phyloP scores from a whole-genome alignment of 2,113 vertebrate species.

The Elgaria multicarinata region DNA sequence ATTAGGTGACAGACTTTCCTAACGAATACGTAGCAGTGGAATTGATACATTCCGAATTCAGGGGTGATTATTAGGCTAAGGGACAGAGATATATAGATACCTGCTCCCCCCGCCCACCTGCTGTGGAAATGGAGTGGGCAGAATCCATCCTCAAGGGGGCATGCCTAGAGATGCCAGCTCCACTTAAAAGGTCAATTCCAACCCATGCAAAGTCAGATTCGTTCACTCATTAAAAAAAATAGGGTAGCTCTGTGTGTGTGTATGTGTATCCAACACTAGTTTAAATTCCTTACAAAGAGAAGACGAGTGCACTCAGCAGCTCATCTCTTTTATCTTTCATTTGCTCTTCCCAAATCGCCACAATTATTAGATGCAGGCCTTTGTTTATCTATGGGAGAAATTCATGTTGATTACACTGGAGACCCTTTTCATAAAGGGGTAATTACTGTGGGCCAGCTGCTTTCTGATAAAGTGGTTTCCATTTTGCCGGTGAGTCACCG shows the following conservation, averaged over 20 bases:
- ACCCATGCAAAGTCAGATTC: too few species aligned
- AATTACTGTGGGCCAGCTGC: slow-evolving; percentile 58
- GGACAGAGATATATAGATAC: too few species aligned
- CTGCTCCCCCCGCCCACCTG: too few species aligned
- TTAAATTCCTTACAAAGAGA: background rate
- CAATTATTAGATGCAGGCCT: slow-evolving; percentile 11
- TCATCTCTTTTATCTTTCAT: slow-evolving; percentile 4
- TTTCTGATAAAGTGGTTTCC: slow-evolving; percentile 38
- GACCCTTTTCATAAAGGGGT: slow-evolving; percentile 42
- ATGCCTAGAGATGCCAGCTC: too few species aligned
- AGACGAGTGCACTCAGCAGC: background rate
- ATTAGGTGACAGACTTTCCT: too few species aligned
- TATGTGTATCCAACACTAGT: background rate
- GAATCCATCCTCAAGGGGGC: too few species aligned
- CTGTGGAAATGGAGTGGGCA: too few species aligned
- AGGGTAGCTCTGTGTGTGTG: background rate
- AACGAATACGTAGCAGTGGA: too few species aligned
- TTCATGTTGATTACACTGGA: slow-evolving; percentile 37
- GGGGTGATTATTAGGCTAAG: too few species aligned
- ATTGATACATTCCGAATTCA: too few species aligned
- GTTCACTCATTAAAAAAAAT: background rate
- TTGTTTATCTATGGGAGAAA: slow-evolving; percentile 46
- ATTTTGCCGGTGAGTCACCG: slow-evolving; percentile 46
- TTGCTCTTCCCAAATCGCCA: background rate
- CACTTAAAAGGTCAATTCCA: too few species aligned